Base-by-base conservation (phyloP, 2,113 vertebrate genomes). In the Gymnogyps californianus region DNA sequence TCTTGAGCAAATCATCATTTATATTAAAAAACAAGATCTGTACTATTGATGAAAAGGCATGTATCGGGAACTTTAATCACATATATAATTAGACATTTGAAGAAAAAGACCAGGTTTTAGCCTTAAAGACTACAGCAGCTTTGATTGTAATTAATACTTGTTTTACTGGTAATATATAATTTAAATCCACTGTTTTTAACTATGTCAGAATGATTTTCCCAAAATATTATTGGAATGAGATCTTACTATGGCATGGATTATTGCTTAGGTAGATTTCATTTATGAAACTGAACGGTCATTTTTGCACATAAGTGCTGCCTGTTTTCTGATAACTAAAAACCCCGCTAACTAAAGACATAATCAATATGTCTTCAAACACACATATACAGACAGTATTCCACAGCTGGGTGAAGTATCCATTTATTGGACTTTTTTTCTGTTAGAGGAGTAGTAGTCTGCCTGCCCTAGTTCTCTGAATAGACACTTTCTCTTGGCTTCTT, bases 381-480 rank as follows among this genome's bases (percentile, higher is more conserved):
- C 10, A 11, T 24, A 51, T 2, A 31, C 2, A 25, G 10, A 40
- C 17, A 38, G 3, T 38, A 81, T 66, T 96, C 69, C 57, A 58
- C 15, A 86, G 19, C 38, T 79, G 38, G 71, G 40, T 2, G 88
- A 84, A 86, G 7, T 69, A 59, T 42, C 7, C 2, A 8, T 66
- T 80, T 76, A 76, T 32, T 65, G 21, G 25, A 64, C 5, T 55
- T 74, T 59, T 81, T 58, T 72, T 44, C 34, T 90, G 55, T 74
- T 51, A 83, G n/a, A 78, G 18, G 13, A 83, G 29, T 40, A 81
- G 38, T 6, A 25, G 42, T 28, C 61, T 80, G 49, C 46, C 32
- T 93, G 86, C 44, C 86, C 90, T 84, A 92, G 55, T 90, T 95
- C 67, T 81, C 77, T 84, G 57, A 91, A 84, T 31, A 94, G 59